Conservation (phyloP, 1,140 invertebrate species). For the Intoshia linei region DNA sequence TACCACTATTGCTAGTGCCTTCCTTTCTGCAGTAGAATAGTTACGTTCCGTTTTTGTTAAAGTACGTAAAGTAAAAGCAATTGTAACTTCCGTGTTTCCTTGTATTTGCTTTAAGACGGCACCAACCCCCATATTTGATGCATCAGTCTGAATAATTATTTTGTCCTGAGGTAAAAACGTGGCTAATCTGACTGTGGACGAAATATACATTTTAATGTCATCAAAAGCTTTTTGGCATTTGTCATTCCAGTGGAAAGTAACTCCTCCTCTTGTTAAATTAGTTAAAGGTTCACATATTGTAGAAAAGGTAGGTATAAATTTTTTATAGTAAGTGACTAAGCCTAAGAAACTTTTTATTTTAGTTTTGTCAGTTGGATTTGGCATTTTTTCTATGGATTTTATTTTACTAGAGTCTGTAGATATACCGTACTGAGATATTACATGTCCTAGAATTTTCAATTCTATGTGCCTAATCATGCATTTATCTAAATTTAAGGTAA, state of each 20-base stretch:
- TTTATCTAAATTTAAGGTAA: too few relatives aligned
- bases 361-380: conserved; percentile 10
- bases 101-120: conserved; percentile 12
- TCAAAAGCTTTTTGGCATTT: conserved; percentile 5
- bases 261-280: not conserved
- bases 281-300: conserved; percentile 6
- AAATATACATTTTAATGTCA: conserved; percentile 3
- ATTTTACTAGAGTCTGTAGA: conserved; percentile 11
- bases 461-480: too few relatives aligned
- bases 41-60: not conserved
- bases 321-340: conserved; percentile 10
- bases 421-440: conserved; percentile 10
- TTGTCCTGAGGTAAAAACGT: conserved; percentile 1
- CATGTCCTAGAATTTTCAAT: conserved; percentile 11
- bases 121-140: conserved; percentile 11
- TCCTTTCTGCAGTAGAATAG: conserved; percentile 6
- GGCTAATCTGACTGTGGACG: conserved; percentile 4
- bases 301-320: conserved; percentile 10
- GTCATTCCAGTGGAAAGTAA: not conserved
- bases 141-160: conserved; percentile 12
- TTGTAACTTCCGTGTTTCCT: not conserved
- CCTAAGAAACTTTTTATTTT: conserved; percentile 12
- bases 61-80: too few relatives aligned
- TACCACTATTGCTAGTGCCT: conserved; percentile 6
- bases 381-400: conserved; percentile 10